These are phyloP conservation scores for Phalangium opilio DNA, from an alignment of 2,888 invertebrate species.

Conservation along the genomic window DNA sequence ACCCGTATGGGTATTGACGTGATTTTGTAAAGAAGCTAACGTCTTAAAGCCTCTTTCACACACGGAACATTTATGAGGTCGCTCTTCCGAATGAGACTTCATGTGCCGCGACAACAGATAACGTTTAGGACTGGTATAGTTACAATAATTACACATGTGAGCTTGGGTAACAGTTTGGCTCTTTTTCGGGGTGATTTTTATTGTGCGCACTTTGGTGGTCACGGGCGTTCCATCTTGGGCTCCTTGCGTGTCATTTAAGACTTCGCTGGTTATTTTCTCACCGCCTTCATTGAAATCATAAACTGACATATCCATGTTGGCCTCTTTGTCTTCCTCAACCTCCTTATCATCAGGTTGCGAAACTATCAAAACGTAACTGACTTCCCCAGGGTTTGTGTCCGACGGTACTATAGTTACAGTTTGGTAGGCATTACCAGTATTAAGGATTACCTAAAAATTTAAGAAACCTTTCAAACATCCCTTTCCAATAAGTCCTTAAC, in stretches of 20 bases:
- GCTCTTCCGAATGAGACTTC: constrained; percentile 86
- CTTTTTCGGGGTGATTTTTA: constrained; percentile 45
- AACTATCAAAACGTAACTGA: constrained; percentile 75
- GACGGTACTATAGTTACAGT: constrained; percentile 71
- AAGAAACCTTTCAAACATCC: no score
- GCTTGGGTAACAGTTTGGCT: constrained; percentile 47
- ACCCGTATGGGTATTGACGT: constrained; percentile 91
- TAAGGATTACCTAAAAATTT: constrained; percentile 20
- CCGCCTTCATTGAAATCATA: constrained; percentile 59
- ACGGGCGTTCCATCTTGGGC: constrained; percentile 27
- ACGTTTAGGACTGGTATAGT: constrained; percentile 74
- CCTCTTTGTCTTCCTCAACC: constrained; percentile 30
- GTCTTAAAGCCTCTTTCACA: constrained; percentile 94
- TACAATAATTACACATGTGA: constrained; percentile 76
- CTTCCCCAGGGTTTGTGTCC: constrained; percentile 55
- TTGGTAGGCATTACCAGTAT: constrained; percentile 53
- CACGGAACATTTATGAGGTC: constrained; percentile 81
- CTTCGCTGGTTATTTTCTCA: constrained; percentile 40
- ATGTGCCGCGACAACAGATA: constrained; percentile 81
- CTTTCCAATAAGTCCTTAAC: no score
- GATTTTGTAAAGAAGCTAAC: constrained; percentile 76
- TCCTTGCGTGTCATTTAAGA: constrained; percentile 30
- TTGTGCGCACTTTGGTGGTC: constrained; percentile 27
- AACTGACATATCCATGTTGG: constrained; percentile 45
- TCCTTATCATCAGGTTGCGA: constrained; percentile 41